Conservation (phyloP, 2,888 invertebrate species). For the Tinea semifulvella region DNA sequence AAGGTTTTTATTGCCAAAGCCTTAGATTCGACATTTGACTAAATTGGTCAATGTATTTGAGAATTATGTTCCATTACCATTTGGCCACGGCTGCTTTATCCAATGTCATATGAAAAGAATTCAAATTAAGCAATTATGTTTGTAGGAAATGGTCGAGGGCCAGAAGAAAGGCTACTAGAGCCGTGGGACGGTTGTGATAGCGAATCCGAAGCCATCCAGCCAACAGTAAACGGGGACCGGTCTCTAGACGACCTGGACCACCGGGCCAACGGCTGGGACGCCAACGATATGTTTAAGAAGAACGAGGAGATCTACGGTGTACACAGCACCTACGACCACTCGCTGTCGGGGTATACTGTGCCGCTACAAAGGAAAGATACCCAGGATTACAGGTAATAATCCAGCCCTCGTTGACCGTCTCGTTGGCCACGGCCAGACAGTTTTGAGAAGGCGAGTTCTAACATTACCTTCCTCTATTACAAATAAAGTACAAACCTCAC, state of each 20-base stretch:
- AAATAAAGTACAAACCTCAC: too few species aligned
- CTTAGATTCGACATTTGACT: too few species aligned
- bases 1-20: too few species aligned
- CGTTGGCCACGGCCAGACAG: too few species aligned
- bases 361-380: slow-evolving; percentile 86
- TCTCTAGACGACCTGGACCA: slow-evolving; percentile 77
- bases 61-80: too few species aligned
- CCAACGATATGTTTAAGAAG: slow-evolving; percentile 94
- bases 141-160: slow-evolving; percentile 47
- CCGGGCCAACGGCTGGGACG: slow-evolving; percentile 94
- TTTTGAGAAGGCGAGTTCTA: too few species aligned
- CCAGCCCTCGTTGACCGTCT: too few species aligned
- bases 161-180: slow-evolving; percentile 82
- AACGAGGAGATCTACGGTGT: slow-evolving; percentile 93
- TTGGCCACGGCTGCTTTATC: too few species aligned
- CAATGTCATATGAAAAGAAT: too few species aligned
- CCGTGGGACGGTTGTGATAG: slow-evolving; percentile 83
- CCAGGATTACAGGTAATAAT: slow-evolving; percentile 80
- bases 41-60: too few species aligned
- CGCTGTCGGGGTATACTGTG: slow-evolving; percentile 91
- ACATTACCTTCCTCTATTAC: too few species aligned
- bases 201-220: slow-evolving; percentile 52
- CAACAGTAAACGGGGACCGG: slow-evolving; percentile 65
- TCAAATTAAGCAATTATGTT: too few species aligned
- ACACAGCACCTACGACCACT: slow-evolving; percentile 90